A percentile compares a stretch with the other conserved stretches of the same genome.
These are phyloP conservation scores for Cynoglossus semilaevis DNA, from an alignment of 2,113 vertebrate genomes.

Conservation along the genomic window DNA sequence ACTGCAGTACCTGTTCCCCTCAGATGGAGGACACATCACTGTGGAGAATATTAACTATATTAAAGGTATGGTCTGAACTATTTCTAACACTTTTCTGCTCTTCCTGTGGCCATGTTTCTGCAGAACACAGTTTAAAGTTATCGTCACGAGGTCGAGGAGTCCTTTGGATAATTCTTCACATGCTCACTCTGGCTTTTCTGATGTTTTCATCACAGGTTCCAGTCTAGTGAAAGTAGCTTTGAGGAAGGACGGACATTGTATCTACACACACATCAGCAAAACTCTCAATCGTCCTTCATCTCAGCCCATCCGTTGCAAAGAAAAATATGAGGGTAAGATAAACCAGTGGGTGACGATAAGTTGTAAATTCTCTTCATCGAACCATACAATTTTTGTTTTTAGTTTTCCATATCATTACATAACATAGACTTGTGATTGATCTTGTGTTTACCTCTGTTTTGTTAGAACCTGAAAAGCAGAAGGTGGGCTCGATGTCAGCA, in stretches of 20 bases:
- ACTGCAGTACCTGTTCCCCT: conserved; percentile 80
- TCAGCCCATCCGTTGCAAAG: conserved; percentile 25
- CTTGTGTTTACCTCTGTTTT: conserved; percentile 37
- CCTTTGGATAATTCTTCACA: background rate
- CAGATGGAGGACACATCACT: conserved; percentile 86
- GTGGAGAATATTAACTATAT: conserved; percentile 82
- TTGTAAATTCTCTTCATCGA: no score
- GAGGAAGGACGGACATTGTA: conserved; percentile 85
- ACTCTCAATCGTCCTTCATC: conserved; percentile 8
- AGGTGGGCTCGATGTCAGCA: conserved; percentile 85
- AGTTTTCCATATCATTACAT: no score
- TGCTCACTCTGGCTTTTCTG: background rate
- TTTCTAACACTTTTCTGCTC: no score
- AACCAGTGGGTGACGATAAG: no score
- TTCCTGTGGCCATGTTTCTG: no score
- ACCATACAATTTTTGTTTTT: no score
- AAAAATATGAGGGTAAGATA: no score
- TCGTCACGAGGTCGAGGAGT: background rate
- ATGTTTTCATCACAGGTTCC: conserved; percentile 69
- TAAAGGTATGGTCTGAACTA: conserved; percentile 75
- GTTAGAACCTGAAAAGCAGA: conserved; percentile 59
- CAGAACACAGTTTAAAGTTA: no score
- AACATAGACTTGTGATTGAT: background rate
- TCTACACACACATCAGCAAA: conserved; percentile 81
- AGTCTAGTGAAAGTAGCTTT: conserved; percentile 83